phyloP scores from a whole-genome alignment of 2,888 invertebrate species.

The Antheraea assamensis region DNA sequence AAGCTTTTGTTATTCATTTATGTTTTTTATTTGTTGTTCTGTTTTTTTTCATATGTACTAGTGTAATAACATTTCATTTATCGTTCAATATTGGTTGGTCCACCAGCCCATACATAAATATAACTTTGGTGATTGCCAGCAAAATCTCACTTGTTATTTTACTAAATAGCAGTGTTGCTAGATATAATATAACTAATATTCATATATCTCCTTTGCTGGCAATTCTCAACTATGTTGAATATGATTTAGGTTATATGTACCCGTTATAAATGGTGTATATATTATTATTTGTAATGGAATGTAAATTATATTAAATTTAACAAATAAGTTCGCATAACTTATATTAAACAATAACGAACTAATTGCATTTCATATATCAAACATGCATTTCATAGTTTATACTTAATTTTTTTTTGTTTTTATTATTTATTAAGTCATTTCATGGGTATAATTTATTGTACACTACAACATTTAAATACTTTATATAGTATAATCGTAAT shows the following conservation, averaged over 20 bases:
- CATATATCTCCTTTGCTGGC: slow-evolving; percentile 18
- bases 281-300: background rate
- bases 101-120: background rate
- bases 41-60: background rate
- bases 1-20: slow-evolving; percentile 24
- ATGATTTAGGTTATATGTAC: slow-evolving; percentile 20
- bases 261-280: slow-evolving; percentile 1
- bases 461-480: background rate
- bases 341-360: slow-evolving; percentile 63
- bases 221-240: slow-evolving; percentile 15
- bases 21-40: slow-evolving; percentile 16
- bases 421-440: slow-evolving; percentile 17
- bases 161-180: background rate
- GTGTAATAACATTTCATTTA: background rate
- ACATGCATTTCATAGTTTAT: slow-evolving; percentile 15
- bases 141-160: background rate
- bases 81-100: background rate
- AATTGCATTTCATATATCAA: slow-evolving; percentile 22
- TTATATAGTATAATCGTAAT: background rate
- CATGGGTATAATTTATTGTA: background rate
- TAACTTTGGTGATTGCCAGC: slow-evolving; percentile 9
- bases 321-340: slow-evolving; percentile 55
- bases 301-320: background rate
- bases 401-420: slow-evolving; percentile 16
- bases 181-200: background rate